Evolutionary conservation across 2,888 invertebrate genomes (phyloP), one percentile per base, ranked within the genome.

Genomic region (Drosophila lacicola): DNA sequence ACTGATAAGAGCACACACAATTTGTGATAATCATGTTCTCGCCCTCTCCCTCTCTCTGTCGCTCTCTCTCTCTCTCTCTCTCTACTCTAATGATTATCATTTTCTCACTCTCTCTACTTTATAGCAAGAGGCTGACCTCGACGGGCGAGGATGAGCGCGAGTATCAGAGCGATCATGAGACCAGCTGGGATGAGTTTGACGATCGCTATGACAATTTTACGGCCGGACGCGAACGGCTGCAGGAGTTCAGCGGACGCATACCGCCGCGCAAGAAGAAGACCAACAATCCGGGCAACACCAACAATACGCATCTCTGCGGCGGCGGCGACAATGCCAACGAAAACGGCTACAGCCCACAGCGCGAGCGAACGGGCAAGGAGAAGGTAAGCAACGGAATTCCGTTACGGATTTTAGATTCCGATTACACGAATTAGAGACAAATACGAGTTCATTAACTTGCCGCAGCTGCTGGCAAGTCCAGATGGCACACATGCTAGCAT

Each of bases 251-350:
- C 67, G 92, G 93, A 60, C 90, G 92, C 72, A 92, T 92, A 83
- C 92, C 92, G 76, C 92, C 92, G 44, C 90, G 92, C 61, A 92
- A 92, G 82, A 92, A 92, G 90, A 92, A 92, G 85, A 91, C 89
- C 78, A 90, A 33, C 61, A 62, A 55, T 39, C 39, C 44, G 5
- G 29, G 41, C 64, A 61, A 14, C 54, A 54, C 10, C 51, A 53
- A 44, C 39, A 63, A 19, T 34, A 4, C 17, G 6, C 50, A 41
- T 39, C 25, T 42, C 36, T 25, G 45, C 61, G 92, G 70, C 90
- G 90, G 42, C 14, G 51, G 60, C 19, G 21, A 42, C 45, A 63
- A 55, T 25, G 45, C 47, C 9, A 44, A 11, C 4, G 19, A 37
- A 33, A 53, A 19, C 33, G 63, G 37, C 64, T 53, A 50, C 57